Evolutionary conservation across 2,113 vertebrate species (phyloP).

Genomic region (Chauna torquata): DNA sequence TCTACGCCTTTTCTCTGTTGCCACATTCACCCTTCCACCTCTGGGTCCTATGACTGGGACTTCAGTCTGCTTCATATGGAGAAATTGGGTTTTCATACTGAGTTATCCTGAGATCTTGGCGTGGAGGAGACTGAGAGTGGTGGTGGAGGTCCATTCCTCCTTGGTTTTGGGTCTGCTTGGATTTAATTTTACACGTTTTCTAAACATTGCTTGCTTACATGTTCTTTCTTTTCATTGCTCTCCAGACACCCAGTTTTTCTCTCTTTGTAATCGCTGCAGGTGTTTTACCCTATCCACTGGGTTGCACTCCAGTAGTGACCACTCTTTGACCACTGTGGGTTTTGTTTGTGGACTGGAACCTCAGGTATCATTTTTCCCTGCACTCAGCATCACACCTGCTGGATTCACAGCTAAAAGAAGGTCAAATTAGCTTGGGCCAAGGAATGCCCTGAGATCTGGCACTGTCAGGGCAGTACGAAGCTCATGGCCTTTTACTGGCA

Average conservation of each 20-base stretch:
- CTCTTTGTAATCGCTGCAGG: neutral
- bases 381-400: neutral
- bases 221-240: neutral
- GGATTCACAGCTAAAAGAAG: neutral
- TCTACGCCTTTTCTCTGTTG: neutral
- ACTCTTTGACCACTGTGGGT: neutral
- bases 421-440: neutral
- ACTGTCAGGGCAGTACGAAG: neutral
- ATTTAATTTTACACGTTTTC: neutral
- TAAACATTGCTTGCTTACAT: neutral
- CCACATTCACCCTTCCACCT: neutral
- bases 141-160: neutral
- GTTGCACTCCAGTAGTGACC: neutral
- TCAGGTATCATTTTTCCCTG: neutral
- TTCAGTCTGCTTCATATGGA: neutral
- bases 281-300: neutral
- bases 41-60: neutral
- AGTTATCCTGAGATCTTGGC: neutral
- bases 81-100: neutral
- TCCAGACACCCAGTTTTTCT: neutral
- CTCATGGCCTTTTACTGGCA: neutral
- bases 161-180: neutral
- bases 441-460: neutral
- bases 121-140: neutral
- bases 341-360: neutral